Conservation (phyloP, 2,797 vertebrate species). For the Rhinella marina region DNA sequence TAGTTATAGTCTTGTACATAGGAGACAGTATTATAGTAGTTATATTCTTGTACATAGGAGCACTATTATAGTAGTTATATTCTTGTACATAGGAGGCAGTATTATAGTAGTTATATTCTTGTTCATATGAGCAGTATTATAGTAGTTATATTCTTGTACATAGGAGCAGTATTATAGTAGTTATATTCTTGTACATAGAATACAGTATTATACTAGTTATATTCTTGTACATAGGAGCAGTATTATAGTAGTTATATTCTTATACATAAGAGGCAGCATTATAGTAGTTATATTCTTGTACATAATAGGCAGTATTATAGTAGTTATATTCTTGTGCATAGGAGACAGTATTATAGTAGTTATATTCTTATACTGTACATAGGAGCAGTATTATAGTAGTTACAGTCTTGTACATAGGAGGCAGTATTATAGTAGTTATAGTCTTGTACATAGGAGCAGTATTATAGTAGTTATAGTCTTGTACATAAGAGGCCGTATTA, state of each 20-base stretch:
- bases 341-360: too few species aligned
- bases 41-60: neutral
- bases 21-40: neutral
- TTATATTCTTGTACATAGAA: neutral
- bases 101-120: slow-evolving; percentile 13
- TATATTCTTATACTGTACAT: slow-evolving; percentile 3
- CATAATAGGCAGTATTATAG: too few species aligned
- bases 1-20: neutral
- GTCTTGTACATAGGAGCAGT: neutral
- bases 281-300: neutral
- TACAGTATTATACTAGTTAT: neutral
- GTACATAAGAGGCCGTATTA: neutral
- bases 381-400: slow-evolving; percentile 4
- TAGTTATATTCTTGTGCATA: too few species aligned
- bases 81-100: neutral
- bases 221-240: neutral
- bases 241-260: slow-evolving; percentile 12
- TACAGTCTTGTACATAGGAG: neutral
- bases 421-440: slow-evolving; percentile 8
- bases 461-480: slow-evolving; percentile 3
- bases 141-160: slow-evolving; percentile 4
- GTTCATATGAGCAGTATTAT: neutral
- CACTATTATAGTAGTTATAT: slow-evolving; percentile 5
- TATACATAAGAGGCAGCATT: neutral
- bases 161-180: slow-evolving; percentile 9